A percentile compares a stretch with the other conserved stretches of the same genome.
These are phyloP conservation scores for Drusus annulatus DNA, from an alignment of 1,140 invertebrate species.

Conservation along the genomic window DNA sequence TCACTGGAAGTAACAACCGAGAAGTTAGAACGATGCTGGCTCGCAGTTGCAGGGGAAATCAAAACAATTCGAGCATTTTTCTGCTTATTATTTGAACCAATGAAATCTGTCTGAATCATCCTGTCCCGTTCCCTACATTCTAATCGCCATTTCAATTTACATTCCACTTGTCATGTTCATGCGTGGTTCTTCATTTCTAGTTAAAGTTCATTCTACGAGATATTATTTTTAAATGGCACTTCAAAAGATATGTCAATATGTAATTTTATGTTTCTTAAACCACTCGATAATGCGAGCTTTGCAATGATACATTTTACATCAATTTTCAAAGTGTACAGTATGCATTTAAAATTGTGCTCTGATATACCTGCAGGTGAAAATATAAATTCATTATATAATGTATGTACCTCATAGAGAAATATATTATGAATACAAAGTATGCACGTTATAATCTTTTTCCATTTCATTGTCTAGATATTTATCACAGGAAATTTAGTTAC, in stretches of 20 bases:
- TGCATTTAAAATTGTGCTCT: conserved; percentile 7
- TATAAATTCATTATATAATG: neutral
- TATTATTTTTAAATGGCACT: conserved; percentile 16
- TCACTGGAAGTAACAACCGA: conserved; percentile 54
- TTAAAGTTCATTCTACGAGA: too few species aligned
- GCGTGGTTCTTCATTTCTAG: too few species aligned
- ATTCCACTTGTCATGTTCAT: neutral
- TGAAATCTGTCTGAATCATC: conserved; percentile 54
- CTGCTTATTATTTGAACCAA: conserved; percentile 48
- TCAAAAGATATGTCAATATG: conserved; percentile 15
- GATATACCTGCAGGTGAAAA: conserved; percentile 31
- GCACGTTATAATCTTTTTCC: conserved; percentile 1
- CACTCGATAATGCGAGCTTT: neutral
- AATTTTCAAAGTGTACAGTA: too few species aligned
- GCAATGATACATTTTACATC: too few species aligned
- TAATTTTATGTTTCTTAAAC: neutral
- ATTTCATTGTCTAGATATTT: conserved; percentile 41
- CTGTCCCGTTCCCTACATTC: conserved; percentile 36
- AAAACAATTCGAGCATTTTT: conserved; percentile 16
- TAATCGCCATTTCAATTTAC: conserved; percentile 38
- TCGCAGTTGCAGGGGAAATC: conserved; percentile 40
- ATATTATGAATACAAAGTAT: conserved; percentile 25
- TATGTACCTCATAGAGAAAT: conserved; percentile 14
- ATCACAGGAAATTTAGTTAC: conserved; percentile 56
- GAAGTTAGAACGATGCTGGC: conserved; percentile 41